A percentile compares a stretch with the other conserved stretches of the same genome.
These are phyloP conservation scores for Pangasius larnaudii DNA, from an alignment of 2,797 vertebrate genomes.

Conservation along the genomic window DNA sequence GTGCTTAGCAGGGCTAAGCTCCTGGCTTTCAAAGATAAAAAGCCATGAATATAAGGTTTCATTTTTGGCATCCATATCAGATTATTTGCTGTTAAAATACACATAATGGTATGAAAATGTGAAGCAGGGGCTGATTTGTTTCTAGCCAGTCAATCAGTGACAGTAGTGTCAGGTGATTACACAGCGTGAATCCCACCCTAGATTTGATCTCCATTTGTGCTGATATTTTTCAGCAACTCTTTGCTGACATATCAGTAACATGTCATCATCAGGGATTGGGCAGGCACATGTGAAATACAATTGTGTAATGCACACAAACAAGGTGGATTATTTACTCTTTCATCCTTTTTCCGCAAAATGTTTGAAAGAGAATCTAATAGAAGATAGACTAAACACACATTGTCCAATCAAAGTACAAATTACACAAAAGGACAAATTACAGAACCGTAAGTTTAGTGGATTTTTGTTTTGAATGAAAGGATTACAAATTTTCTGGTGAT, in stretches of 20 bases:
- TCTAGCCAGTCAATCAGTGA: background rate
- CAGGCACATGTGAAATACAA: background rate
- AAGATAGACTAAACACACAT: background rate
- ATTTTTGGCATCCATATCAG: background rate
- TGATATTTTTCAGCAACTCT: background rate
- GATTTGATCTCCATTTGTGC: background rate
- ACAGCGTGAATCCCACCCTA: background rate
- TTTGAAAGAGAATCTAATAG: background rate
- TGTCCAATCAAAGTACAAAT: constrained; percentile 6
- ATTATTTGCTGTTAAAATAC: background rate
- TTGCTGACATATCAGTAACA: background rate
- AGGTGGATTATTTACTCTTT: background rate
- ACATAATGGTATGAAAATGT: background rate
- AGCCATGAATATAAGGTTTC: background rate
- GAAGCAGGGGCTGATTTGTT: background rate
- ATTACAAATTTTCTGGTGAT: background rate
- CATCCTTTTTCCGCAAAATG: background rate
- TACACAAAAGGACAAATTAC: background rate
- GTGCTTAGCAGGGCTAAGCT: background rate
- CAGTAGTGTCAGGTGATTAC: background rate
- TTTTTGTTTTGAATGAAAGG: background rate
- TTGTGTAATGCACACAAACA: background rate
- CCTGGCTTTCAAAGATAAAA: background rate
- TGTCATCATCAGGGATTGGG: background rate
- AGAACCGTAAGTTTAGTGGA: background rate